Base-by-base conservation (phyloP, 1,140 invertebrate species). In the Heliothis virescens region DNA sequence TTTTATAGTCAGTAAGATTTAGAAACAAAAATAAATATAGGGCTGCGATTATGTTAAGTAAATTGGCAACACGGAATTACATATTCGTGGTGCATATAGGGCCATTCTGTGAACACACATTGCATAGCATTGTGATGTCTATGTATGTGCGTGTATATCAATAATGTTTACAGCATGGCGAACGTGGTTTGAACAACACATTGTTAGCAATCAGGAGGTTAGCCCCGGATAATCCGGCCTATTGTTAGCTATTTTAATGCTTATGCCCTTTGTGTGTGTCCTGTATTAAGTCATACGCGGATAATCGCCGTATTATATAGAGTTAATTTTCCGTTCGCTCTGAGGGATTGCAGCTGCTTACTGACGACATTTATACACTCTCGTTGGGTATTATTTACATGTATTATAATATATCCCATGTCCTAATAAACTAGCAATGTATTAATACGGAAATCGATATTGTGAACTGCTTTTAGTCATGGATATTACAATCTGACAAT, bases 191-290 rank as follows among this genome's bases (percentile, higher is more conserved):
- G 78, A 81, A 77, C 83, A 80, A 75, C 82, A 88, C 83, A 90
- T 89, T 87, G 89, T 89, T 84, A 81, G 85, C 83, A 83, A 85
- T 87, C 78, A 81, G 85, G 83, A 90, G 91, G 89, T 91, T 90
- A 87, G 88, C 85, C 85, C 85, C 74, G 91, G 93, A 93, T 94
- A 92, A 94, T 94, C 93, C 93, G 69, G 52, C 50, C 86, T 65
- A 93, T 94, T 94, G 93, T 94, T 91, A 91, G 87, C 87, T 92
- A 93, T 93, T 94, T 94, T 94, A 91, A 94, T 92, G 88, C 89
- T 93, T 92, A 93, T 90, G 85, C 90, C 89, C 87, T 91, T 94
- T 94, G 92, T 94, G 87, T 82, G 89, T 85, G 91, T 85, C 85
- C 88, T 89, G 90, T 93, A 94, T 94, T 94, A 94, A 94, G 86